Evolutionary conservation across 2,888 invertebrate species (phyloP).

Genomic region (Petrophora chlorosata): DNA sequence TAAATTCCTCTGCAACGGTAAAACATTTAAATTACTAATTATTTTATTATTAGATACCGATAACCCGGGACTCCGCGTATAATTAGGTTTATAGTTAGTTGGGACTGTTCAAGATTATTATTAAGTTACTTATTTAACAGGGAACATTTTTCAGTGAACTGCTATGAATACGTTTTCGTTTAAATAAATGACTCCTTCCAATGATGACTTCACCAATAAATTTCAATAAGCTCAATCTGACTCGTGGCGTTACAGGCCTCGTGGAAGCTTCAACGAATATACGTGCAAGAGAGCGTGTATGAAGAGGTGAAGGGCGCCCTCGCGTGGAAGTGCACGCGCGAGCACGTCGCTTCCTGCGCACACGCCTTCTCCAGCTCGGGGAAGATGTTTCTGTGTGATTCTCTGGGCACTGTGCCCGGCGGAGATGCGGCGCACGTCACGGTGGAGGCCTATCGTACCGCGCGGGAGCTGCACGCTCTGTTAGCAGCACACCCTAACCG

Average conservation of each 20-base stretch:
- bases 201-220: too few relatives aligned
- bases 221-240: too few relatives aligned
- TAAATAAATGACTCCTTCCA: too few relatives aligned
- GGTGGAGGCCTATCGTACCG: slow-evolving; percentile 16
- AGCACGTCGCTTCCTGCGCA: not conserved
- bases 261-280: slow-evolving; percentile 14
- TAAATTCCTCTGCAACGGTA: slow-evolving; percentile 15
- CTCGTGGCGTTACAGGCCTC: slow-evolving; percentile 13
- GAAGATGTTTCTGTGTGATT: slow-evolving; percentile 12
- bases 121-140: too few relatives aligned
- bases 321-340: slow-evolving; percentile 9
- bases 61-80: too few relatives aligned
- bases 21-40: slow-evolving; percentile 2
- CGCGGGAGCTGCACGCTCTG: slow-evolving; percentile 6
- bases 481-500: not conserved
- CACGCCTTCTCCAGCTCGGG: slow-evolving; percentile 4
- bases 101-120: too few relatives aligned
- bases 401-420: slow-evolving; percentile 3
- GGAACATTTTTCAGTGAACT: too few relatives aligned
- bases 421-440: not conserved
- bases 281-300: slow-evolving; percentile 22
- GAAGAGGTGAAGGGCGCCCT: slow-evolving; percentile 10
- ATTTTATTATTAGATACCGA: too few relatives aligned
- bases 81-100: too few relatives aligned
- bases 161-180: too few relatives aligned